A percentile compares a stretch with the other conserved stretches of the same genome.
phyloP scores from a whole-genome alignment of 2,113 vertebrate species.

The Arvicanthis niloticus region DNA sequence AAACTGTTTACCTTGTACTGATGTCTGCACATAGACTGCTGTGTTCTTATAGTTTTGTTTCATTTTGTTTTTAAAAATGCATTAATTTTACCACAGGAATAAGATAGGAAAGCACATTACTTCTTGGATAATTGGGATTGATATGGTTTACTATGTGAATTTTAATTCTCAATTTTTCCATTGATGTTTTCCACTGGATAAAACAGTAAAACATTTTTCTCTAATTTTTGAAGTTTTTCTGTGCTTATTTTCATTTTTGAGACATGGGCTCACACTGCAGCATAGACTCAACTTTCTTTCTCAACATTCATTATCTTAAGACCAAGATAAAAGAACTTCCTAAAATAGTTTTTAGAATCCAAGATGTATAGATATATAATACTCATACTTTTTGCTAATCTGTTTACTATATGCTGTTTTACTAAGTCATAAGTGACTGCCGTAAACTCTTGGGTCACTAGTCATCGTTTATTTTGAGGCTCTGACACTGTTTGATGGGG shows the following conservation, averaged over 20 bases:
- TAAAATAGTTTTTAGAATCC: background rate
- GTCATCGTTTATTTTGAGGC: constrained; percentile 80
- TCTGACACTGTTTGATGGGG: constrained; percentile 76
- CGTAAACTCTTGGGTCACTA: constrained; percentile 76
- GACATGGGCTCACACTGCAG: background rate
- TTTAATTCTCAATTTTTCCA: background rate
- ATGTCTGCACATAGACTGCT: background rate
- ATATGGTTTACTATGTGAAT: background rate
- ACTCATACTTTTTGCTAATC: constrained; percentile 3
- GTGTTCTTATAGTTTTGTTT: background rate
- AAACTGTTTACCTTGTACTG: background rate
- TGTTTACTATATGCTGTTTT: constrained; percentile 28
- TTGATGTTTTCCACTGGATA: background rate
- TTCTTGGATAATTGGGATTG: background rate
- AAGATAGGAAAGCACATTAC: background rate
- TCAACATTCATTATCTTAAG: background rate
- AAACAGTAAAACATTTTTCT: background rate
- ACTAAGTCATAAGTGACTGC: constrained; percentile 76
- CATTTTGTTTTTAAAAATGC: background rate
- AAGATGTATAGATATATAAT: background rate
- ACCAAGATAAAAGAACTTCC: background rate
- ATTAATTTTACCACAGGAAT: background rate
- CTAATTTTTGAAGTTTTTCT: background rate
- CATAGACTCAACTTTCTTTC: background rate
- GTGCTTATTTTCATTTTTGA: background rate